Evolutionary conservation across 2,888 invertebrate species (phyloP).

Genomic region (Oligia strigilis): DNA sequence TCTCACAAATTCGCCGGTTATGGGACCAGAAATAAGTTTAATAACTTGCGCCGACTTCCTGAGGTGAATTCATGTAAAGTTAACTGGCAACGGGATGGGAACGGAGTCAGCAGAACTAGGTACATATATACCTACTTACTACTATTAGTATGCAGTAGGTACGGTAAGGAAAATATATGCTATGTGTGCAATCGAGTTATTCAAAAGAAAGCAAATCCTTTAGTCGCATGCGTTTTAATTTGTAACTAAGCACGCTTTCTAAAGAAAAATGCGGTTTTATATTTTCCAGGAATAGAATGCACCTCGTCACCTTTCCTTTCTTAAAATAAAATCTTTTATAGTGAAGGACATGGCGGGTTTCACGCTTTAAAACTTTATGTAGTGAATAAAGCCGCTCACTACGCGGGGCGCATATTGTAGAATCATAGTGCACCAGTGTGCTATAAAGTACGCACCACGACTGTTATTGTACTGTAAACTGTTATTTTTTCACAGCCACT

Average conservation of each 20-base stretch:
- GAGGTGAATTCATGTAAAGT: slow-evolving; percentile 9
- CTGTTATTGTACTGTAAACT: not conserved
- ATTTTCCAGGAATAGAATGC: not conserved
- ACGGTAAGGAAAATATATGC: too few relatives aligned
- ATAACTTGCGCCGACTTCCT: not conserved
- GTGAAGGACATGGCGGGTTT: not conserved
- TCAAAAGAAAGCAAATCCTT: not conserved
- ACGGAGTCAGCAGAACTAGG: not conserved
- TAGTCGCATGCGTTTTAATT: not conserved
- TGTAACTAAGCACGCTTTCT: not conserved
- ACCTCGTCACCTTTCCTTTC: not conserved
- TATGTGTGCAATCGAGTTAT: not conserved
- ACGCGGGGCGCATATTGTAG: not conserved
- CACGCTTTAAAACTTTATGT: slow-evolving; percentile 18
- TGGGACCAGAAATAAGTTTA: slow-evolving; percentile 24
- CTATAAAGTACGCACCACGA: slow-evolving; percentile 1
- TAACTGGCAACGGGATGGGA: not conserved
- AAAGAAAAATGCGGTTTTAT: not conserved
- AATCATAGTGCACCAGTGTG: slow-evolving; percentile 12
- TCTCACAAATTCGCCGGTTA: slow-evolving; percentile 6
- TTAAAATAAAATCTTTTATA: slow-evolving; percentile 18
- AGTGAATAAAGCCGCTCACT: not conserved
- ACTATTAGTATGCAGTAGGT: too few relatives aligned
- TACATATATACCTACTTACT: not conserved
- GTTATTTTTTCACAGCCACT: not conserved